Evolutionary conservation across 2,797 vertebrate genomes (phyloP).

Genomic region (Ceryle rudis): DNA sequence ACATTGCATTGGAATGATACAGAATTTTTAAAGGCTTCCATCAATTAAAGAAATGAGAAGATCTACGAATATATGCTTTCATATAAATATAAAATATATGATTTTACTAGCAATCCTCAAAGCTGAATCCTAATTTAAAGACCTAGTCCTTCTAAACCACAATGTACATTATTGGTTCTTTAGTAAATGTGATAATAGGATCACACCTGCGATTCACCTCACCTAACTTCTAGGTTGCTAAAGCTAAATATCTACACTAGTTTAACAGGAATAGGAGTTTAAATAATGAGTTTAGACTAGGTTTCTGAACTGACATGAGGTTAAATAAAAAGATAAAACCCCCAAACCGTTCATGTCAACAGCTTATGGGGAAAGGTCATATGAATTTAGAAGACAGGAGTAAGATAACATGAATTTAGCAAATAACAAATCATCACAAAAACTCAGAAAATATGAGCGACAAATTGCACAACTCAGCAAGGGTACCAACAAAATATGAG

Average conservation of each 20-base stretch:
- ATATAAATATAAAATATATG: not conserved
- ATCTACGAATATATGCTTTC: not conserved
- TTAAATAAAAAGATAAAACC: not conserved
- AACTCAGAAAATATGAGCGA: not conserved
- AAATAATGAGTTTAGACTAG: not conserved
- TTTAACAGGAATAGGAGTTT: not conserved
- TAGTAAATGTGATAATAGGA: not conserved
- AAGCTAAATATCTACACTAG: not conserved
- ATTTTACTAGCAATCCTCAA: not conserved
- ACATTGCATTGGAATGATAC: not conserved
- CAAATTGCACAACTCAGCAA: not conserved
- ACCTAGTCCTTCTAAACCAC: not conserved
- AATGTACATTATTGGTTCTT: not conserved
- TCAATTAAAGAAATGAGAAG: not conserved
- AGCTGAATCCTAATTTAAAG: not conserved
- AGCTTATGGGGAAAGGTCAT: not conserved
- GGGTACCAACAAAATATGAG: not conserved
- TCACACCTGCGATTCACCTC: not conserved
- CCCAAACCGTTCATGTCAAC: not conserved
- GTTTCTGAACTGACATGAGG: not conserved
- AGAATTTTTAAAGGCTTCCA: not conserved
- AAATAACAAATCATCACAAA: not conserved
- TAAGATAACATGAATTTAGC: not conserved
- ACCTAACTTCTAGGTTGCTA: not conserved
- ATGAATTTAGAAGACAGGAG: not conserved